These are phyloP conservation scores for Sandelia bainsii DNA, from an alignment of 2,797 vertebrate species.

Conservation along the genomic window DNA sequence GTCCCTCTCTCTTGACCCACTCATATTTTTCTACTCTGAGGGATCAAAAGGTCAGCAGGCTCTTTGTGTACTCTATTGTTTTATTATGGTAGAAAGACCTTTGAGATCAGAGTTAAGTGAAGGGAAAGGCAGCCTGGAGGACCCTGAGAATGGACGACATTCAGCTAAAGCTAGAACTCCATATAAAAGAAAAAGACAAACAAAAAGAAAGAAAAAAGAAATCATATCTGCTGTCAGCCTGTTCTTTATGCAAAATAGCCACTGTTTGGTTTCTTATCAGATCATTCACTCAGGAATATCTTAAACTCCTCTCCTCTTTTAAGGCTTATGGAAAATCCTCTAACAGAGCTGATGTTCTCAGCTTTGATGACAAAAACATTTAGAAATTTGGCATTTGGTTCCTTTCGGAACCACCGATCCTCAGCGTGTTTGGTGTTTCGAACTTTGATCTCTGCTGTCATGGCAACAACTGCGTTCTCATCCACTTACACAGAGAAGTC, in stretches of 20 bases:
- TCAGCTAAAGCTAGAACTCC: neutral
- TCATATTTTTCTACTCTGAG: slow-evolving; percentile 38
- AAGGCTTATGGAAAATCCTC: slow-evolving; percentile 28
- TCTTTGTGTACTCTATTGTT: slow-evolving; percentile 56
- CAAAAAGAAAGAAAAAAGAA: slow-evolving; percentile 5
- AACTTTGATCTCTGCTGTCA: slow-evolving; percentile 69
- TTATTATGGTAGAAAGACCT: slow-evolving; percentile 29
- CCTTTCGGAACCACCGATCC: neutral
- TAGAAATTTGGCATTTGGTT: neutral
- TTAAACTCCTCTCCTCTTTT: slow-evolving; percentile 18
- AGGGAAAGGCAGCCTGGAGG: slow-evolving; percentile 14
- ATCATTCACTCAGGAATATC: slow-evolving; percentile 38
- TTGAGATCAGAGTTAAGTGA: slow-evolving; percentile 51
- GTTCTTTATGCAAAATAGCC: slow-evolving; percentile 42
- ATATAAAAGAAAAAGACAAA: slow-evolving; percentile 12
- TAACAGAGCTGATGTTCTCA: slow-evolving; percentile 15
- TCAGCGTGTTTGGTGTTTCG: slow-evolving; percentile 24
- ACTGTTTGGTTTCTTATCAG: slow-evolving; percentile 40
- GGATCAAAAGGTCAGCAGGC: slow-evolving; percentile 59
- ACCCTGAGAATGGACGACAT: slow-evolving; percentile 26
- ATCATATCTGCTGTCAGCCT: slow-evolving; percentile 4
- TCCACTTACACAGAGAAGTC: slow-evolving; percentile 70
- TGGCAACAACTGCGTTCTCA: slow-evolving; percentile 57
- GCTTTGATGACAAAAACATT: slow-evolving; percentile 36
- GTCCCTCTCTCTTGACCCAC: slow-evolving; percentile 32